Percentiles rank a stretch among this genome's conserved stretches.
Evolutionary conservation across 2,888 invertebrate genomes (phyloP).

Genomic region (Noctua comes): DNA sequence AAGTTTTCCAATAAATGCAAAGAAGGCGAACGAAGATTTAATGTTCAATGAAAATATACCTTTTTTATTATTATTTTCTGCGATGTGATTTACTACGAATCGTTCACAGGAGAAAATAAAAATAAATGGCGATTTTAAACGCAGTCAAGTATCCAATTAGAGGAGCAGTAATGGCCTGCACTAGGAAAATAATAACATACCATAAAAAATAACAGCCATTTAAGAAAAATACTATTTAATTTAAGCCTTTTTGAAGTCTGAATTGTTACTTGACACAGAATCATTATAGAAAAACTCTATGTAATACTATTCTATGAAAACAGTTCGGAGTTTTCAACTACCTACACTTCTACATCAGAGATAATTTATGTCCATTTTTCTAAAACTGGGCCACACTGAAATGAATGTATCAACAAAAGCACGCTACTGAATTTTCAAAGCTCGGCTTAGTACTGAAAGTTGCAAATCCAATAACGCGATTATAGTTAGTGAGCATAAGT

Average conservation of each 20-base stretch:
- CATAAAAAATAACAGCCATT: no score
- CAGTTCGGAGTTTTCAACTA: not conserved
- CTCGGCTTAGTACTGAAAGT: not conserved
- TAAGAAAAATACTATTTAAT: not conserved
- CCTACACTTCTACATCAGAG: not conserved
- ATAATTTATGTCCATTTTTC: not conserved
- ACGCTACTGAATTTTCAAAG: not conserved
- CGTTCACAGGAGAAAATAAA: slow-evolving; percentile 10
- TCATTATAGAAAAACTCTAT: no score
- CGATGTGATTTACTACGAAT: not conserved
- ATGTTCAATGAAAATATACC: slow-evolving; percentile 25
- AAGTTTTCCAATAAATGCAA: slow-evolving; percentile 16
- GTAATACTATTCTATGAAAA: no score
- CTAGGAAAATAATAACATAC: not conserved
- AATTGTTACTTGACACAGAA: no score
- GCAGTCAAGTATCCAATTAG: slow-evolving; percentile 7
- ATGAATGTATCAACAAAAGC: not conserved
- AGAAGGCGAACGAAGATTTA: slow-evolving; percentile 22
- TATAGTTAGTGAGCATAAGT: not conserved
- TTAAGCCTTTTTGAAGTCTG: not conserved
- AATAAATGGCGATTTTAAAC: not conserved
- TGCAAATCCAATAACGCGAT: not conserved
- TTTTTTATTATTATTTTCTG: slow-evolving; percentile 22
- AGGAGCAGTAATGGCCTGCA: not conserved
- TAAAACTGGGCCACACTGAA: not conserved